A percentile compares a stretch with the other conserved stretches of the same genome.
Evolutionary conservation across 2,797 vertebrate genomes (phyloP).

Genomic region (Leptodactylus fallax): DNA sequence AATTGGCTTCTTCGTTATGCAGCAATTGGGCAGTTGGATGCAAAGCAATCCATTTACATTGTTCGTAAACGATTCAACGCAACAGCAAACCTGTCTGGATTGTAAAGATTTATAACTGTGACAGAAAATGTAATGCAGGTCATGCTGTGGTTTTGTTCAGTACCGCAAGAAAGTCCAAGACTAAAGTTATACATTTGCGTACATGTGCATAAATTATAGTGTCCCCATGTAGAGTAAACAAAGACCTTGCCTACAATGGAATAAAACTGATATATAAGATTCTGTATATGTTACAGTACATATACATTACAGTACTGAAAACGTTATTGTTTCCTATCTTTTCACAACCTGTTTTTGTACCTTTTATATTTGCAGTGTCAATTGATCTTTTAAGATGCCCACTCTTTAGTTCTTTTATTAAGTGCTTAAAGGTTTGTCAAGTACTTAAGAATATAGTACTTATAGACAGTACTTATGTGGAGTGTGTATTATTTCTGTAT

Average conservation of each 20-base stretch:
- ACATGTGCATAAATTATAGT: constrained; percentile 25
- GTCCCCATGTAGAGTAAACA: constrained; percentile 11
- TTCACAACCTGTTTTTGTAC: background rate
- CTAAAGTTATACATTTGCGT: constrained; percentile 16
- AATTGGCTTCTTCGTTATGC: constrained; percentile 49
- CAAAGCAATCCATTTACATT: constrained; percentile 46
- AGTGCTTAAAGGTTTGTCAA: background rate
- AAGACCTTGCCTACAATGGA: background rate
- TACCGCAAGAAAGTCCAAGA: constrained; percentile 9
- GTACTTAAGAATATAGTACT: background rate
- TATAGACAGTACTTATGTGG: background rate
- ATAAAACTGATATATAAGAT: background rate
- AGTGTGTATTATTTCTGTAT: background rate
- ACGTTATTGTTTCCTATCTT: background rate
- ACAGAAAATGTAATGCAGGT: constrained; percentile 41
- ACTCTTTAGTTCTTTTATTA: background rate
- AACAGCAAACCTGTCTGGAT: constrained; percentile 50
- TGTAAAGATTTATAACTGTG: constrained; percentile 47
- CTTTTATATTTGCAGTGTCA: background rate
- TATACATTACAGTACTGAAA: background rate
- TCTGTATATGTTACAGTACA: too few species aligned
- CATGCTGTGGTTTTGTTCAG: constrained; percentile 44
- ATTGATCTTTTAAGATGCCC: background rate
- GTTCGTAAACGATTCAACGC: constrained; percentile 54
- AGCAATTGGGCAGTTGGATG: constrained; percentile 35